phyloP scores from a whole-genome alignment of 1,140 invertebrate genomes.

The Helicoverpa zea region DNA sequence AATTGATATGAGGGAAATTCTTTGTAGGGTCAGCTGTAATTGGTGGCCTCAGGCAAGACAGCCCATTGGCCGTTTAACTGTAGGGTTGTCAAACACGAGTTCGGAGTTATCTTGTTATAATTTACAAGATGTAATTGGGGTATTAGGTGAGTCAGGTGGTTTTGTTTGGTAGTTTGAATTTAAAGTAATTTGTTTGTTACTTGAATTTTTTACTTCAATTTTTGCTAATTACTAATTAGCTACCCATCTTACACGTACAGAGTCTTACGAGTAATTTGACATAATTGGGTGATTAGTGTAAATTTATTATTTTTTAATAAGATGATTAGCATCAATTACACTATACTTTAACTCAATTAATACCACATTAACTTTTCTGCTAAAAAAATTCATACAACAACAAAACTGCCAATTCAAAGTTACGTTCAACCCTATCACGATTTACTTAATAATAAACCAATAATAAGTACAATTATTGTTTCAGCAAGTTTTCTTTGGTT shows the following conservation, averaged over 20 bases:
- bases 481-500: background rate
- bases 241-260: too few species aligned
- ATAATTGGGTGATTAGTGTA: too few species aligned
- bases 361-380: background rate
- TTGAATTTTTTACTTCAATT: too few species aligned
- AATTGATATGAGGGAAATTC: conserved; percentile 64
- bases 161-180: background rate
- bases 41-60: conserved; percentile 58
- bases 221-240: too few species aligned
- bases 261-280: too few species aligned
- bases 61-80: conserved; percentile 56
- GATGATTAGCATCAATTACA: too few species aligned
- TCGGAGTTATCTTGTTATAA: conserved; percentile 3
- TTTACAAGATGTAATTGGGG: background rate
- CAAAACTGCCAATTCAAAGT: background rate
- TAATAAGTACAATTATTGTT: conserved; percentile 12
- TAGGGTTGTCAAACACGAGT: conserved; percentile 48
- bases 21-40: conserved; percentile 62
- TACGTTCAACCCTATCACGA: conserved; percentile 11
- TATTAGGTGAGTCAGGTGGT: background rate
- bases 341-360: too few species aligned
- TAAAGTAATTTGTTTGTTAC: background rate
- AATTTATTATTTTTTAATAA: too few species aligned
- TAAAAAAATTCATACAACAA: background rate
- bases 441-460: background rate